Percentiles rank a stretch among this genome's conserved stretches.
Evolutionary conservation across 2,797 vertebrate species (phyloP).

Genomic region (Hipposideros larvatus): DNA sequence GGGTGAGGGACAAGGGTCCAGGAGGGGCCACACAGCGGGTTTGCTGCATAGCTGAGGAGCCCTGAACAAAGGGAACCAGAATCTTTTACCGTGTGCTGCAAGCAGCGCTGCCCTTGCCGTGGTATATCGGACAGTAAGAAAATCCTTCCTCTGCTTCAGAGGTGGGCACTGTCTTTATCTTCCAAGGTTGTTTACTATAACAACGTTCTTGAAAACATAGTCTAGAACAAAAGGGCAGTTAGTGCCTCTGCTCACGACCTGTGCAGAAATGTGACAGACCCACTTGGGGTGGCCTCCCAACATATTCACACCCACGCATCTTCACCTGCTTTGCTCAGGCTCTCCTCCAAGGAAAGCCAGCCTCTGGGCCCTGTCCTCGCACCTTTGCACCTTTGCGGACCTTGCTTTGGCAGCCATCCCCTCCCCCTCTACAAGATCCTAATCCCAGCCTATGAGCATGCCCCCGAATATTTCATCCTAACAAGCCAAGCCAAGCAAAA

Average conservation of each 20-base stretch:
- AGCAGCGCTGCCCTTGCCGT: neutral
- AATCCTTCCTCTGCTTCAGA: neutral
- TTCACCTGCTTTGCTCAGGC: neutral
- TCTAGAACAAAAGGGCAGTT: neutral
- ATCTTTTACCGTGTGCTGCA: neutral
- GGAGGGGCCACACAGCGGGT: neutral
- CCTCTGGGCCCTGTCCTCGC: neutral
- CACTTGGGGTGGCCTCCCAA: neutral
- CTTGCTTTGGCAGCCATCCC: neutral
- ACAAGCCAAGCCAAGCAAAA: neutral
- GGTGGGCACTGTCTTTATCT: neutral
- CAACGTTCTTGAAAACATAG: neutral
- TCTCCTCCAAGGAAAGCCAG: neutral
- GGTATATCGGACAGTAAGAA: neutral
- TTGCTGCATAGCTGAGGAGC: neutral
- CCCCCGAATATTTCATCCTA: neutral
- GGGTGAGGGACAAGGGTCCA: neutral
- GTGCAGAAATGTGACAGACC: neutral
- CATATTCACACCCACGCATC: accelerated
- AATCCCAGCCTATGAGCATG: no score
- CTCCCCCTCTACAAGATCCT: no score
- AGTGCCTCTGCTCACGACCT: neutral
- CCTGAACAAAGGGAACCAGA: no score
- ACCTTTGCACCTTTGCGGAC: no score
- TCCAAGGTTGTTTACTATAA: neutral